Base-by-base conservation (phyloP, 2,113 vertebrate species). In the Felis catus region DNA sequence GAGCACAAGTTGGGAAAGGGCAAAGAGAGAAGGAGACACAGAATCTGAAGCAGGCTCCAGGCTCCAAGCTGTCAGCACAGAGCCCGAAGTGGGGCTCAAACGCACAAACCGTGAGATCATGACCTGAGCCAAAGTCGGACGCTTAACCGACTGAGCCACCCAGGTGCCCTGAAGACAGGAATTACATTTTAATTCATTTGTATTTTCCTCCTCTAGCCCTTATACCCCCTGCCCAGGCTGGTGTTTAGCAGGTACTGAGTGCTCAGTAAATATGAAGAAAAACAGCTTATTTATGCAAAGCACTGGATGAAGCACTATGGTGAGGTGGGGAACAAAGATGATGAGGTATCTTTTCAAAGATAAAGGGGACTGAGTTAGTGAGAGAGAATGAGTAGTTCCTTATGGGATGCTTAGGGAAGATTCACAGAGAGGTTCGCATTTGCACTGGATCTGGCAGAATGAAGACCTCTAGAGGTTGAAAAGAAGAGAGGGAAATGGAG, bases 181-280 rank as follows among this genome's bases (percentile, higher is more conserved):
- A 81, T 81, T 92, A 48, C 9, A 41, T 73, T 95, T 96, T 91
- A 29, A 31, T 84, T 48, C 68, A 78, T 82, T 91, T 55, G 1
- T 65, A 16, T 61, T 61, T 91, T 90, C 11, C 10, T 87, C 84
- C 39, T 90, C 9, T 16, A 93, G 61, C 8, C n/a, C 21, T 80
- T 78, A 39, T 1, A 80, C 53, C 53, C 53, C 16, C 29, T 68
- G 78, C 31, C 53, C 91, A 45, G 31, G 45, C 51, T 78, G n/a
- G 19, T 95, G 39, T 70, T 61, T 82, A 53, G 13, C 15, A 81
- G 78, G 91, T 61, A 95, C 61, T 66, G 78, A 92, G 39, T 84
- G 51, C 53, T 97, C 76, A 92, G 58, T 41, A 82, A 97, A 87
- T 89, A 84, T 41, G 45, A 74, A 91, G 31, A 87, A 63, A 79